Evolutionary conservation across 2,888 invertebrate genomes (phyloP).

Genomic region (Lymantria monacha): DNA sequence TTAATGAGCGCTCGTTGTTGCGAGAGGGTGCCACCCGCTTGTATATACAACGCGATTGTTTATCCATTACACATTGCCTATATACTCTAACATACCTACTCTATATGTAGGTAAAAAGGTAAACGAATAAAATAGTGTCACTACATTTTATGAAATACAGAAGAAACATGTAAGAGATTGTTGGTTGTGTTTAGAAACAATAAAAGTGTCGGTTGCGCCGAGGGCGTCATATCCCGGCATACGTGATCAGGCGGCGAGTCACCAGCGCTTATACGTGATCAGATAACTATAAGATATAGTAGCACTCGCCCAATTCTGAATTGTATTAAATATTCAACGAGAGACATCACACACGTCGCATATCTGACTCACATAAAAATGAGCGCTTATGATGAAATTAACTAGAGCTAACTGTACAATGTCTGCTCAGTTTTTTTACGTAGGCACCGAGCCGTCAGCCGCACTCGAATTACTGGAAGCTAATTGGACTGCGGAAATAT

Average conservation of each 20-base stretch:
- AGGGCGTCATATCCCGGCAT: constrained; percentile 67
- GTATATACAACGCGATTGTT: constrained; percentile 35
- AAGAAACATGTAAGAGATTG: constrained; percentile 27
- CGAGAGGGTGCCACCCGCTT: constrained; percentile 50
- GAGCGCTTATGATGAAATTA: constrained; percentile 81
- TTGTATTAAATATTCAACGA: constrained; percentile 74
- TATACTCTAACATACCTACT: constrained; percentile 19
- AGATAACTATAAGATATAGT: constrained; percentile 42
- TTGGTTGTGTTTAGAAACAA: constrained; percentile 44
- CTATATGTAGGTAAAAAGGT: constrained; percentile 8
- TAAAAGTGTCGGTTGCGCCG: constrained; percentile 56
- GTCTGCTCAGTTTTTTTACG: constrained; percentile 67
- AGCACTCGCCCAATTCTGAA: constrained; percentile 55
- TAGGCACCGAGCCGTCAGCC: constrained; percentile 65
- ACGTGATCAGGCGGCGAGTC: constrained; percentile 64
- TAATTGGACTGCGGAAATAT: constrained; percentile 80
- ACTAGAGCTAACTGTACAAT: constrained; percentile 61
- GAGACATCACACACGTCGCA: constrained; percentile 62
- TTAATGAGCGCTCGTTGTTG: constrained; percentile 73
- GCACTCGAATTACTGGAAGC: constrained; percentile 76
- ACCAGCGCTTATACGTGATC: constrained; percentile 47
- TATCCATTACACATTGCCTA: constrained; percentile 32
- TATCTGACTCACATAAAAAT: constrained; percentile 75
- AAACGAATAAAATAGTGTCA: constrained; percentile 30
- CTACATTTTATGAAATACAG: constrained; percentile 19